Evolutionary conservation across 2,113 vertebrate species (phyloP).

Genomic region (Pterocles gutturalis): DNA sequence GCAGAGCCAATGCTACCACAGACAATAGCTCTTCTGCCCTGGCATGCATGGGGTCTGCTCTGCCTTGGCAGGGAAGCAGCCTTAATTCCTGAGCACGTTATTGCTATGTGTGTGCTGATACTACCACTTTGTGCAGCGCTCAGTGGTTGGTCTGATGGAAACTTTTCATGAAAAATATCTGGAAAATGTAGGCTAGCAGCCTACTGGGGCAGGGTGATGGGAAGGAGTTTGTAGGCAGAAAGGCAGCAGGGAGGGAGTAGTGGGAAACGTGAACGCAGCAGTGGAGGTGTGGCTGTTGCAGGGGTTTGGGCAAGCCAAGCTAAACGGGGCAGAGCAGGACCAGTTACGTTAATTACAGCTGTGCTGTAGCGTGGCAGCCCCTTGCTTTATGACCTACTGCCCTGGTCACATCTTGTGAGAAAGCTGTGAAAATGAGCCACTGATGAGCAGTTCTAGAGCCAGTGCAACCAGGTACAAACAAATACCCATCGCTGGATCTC

Average conservation of each 20-base stretch:
- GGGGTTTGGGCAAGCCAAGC: neutral
- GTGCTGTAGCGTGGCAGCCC: neutral
- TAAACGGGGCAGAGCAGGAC: neutral
- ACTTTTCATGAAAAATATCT: neutral
- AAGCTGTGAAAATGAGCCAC: neutral
- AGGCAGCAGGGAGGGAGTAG: neutral
- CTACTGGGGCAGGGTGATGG: neutral
- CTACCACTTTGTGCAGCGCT: accelerated
- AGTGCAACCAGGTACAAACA: neutral
- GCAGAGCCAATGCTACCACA: neutral
- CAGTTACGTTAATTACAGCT: neutral
- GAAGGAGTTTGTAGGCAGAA: neutral
- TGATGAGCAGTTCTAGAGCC: neutral
- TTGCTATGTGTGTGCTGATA: accelerated
- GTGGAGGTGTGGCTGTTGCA: accelerated
- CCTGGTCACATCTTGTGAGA: neutral
- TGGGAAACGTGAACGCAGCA: neutral
- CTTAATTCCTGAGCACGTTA: neutral
- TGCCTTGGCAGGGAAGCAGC: neutral
- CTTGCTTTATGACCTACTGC: neutral
- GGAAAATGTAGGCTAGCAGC: neutral
- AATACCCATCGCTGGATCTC: neutral
- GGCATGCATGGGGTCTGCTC: neutral
- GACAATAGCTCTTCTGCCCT: neutral
- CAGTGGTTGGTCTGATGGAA: neutral